Conservation (phyloP, 2,888 invertebrate species). For the Eudemis profundana region DNA sequence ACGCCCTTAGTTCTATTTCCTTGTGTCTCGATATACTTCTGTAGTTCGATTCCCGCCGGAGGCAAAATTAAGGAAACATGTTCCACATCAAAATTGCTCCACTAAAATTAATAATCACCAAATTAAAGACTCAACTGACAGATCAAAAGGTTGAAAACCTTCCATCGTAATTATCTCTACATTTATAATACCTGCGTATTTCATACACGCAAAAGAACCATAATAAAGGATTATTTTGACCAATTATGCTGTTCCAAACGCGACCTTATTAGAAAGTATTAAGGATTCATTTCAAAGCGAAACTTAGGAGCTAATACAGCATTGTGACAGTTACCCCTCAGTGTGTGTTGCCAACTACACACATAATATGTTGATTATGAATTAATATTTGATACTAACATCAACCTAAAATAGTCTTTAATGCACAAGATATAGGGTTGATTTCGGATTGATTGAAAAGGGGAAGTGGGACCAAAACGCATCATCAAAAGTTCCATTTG, state of each 20-base stretch:
- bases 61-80: no score
- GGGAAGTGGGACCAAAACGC: constrained; percentile 26
- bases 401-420: not conserved
- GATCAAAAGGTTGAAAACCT: constrained; percentile 58
- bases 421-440: not conserved
- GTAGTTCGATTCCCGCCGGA: no score
- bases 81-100: constrained; percentile 6
- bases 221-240: no score
- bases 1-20: no score
- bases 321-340: not conserved
- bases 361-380: constrained; percentile 38
- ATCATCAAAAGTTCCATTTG: constrained; percentile 43
- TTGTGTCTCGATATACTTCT: no score
- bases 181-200: constrained; percentile 33
- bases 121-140: constrained; percentile 56
- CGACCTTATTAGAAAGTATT: not conserved
- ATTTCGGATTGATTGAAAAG: not conserved
- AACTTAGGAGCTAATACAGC: not conserved
- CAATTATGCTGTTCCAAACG: not conserved
- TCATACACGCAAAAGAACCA: not conserved
- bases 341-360: constrained; percentile 25
- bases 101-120: constrained; percentile 53
- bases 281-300: not conserved
- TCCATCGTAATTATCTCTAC: constrained; percentile 33
- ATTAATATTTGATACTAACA: constrained; percentile 21